phyloP scores from a whole-genome alignment of 2,888 invertebrate species.

The Sipha maydis region DNA sequence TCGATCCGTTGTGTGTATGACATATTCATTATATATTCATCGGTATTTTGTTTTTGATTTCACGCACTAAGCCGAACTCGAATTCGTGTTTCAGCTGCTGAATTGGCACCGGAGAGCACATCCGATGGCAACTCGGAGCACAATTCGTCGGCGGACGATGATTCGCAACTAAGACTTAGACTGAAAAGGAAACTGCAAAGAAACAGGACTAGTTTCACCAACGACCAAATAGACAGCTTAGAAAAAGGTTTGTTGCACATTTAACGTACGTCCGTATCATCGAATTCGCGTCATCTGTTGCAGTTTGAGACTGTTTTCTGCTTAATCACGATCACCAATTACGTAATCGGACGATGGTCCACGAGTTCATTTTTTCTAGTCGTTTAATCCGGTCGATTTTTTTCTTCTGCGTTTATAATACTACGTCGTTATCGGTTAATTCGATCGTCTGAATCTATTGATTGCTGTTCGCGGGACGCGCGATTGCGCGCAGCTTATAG shows the following conservation, averaged over 20 bases:
- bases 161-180: constrained; percentile 90
- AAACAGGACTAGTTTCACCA: constrained; percentile 97
- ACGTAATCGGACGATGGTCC: neutral
- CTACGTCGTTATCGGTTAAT: no score
- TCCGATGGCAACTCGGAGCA: constrained; percentile 87
- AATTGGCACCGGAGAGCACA: constrained; percentile 78
- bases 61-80: constrained; percentile 9
- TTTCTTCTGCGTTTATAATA: no score
- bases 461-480: no score
- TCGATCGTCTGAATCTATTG: no score
- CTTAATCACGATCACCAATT: neutral
- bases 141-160: constrained; percentile 80
- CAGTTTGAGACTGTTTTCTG: neutral
- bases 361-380: neutral
- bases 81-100: constrained; percentile 62
- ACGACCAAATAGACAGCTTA: constrained; percentile 97
- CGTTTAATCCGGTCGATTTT: neutral
- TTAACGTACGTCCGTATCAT: neutral
- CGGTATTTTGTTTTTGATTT: neutral
- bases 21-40: neutral
- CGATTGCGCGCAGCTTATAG: no score
- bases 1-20: no score
- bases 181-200: constrained; percentile 96
- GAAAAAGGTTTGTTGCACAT: constrained; percentile 84
- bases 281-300: neutral